phyloP scores from a whole-genome alignment of 1,140 invertebrate species.

The Mesaphorura yosii region DNA sequence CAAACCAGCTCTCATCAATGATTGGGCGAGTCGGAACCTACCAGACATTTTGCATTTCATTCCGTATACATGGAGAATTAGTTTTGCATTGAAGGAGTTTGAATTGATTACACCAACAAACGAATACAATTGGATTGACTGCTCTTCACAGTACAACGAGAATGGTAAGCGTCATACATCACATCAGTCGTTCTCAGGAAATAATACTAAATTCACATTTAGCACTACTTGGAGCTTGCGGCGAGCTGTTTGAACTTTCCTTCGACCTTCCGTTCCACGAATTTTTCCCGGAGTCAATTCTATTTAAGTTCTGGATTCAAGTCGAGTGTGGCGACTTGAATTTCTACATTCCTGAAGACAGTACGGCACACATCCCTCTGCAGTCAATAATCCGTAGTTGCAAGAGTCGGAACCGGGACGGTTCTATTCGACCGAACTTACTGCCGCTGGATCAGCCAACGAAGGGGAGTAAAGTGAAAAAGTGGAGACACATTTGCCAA shows the following conservation, averaged over 20 bases:
- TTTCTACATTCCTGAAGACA: slow-evolving; percentile 79
- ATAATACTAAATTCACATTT: too few species aligned
- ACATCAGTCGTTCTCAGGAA: too few species aligned
- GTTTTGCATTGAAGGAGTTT: slow-evolving; percentile 83
- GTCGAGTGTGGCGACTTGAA: slow-evolving; percentile 78
- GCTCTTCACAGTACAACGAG: slow-evolving; percentile 85
- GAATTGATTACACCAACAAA: slow-evolving; percentile 88
- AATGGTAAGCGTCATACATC: slow-evolving; percentile 60
- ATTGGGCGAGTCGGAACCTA: slow-evolving; percentile 81
- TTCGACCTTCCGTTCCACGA: slow-evolving; percentile 86
- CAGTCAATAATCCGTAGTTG: slow-evolving; percentile 78
- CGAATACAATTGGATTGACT: slow-evolving; percentile 98
- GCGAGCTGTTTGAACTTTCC: slow-evolving; percentile 81
- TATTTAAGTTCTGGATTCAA: slow-evolving; percentile 83
- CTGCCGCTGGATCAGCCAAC: not conserved
- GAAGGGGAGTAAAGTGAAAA: slow-evolving; percentile 43
- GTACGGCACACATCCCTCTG: slow-evolving; percentile 69
- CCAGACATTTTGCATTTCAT: slow-evolving; percentile 91
- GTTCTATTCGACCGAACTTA: slow-evolving; percentile 35
- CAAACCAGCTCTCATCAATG: slow-evolving; percentile 72
- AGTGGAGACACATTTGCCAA: slow-evolving; percentile 78
- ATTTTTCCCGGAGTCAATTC: slow-evolving; percentile 74
- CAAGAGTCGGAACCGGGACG: slow-evolving; percentile 67
- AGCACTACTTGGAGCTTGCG: slow-evolving; percentile 83
- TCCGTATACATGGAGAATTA: slow-evolving; percentile 93